phyloP scores from a whole-genome alignment of 2,888 invertebrate genomes.

The Pegoplata infirma region DNA sequence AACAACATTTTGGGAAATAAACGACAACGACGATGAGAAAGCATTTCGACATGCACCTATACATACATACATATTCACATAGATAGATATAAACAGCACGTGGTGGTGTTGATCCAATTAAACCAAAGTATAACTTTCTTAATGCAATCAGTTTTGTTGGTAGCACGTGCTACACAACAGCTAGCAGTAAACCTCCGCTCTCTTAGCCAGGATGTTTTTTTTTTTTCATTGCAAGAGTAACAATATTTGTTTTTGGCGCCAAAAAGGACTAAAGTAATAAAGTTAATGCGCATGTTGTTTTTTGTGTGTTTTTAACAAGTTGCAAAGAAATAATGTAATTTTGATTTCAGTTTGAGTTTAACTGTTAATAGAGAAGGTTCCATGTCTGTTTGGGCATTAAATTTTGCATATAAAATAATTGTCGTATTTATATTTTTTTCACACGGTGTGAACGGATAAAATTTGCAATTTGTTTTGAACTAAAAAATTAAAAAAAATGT shows the following conservation, averaged over 20 bases:
- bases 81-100: constrained; percentile 67
- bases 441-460: constrained; percentile 30
- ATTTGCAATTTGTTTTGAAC: not conserved
- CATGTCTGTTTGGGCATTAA: constrained; percentile 1
- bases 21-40: constrained; percentile 16
- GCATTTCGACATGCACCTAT: no score
- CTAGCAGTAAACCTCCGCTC: not conserved
- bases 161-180: constrained; percentile 61
- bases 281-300: constrained; percentile 58
- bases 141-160: constrained; percentile 63
- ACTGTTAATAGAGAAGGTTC: constrained; percentile 39
- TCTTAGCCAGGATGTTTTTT: no score
- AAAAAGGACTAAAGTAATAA: constrained; percentile 44
- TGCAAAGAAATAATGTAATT: constrained; percentile 24
- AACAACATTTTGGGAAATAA: constrained; percentile 6
- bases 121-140: constrained; percentile 64
- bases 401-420: not conserved
- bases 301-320: not conserved
- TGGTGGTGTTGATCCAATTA: constrained; percentile 74
- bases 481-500: no score
- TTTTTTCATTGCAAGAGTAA: constrained; percentile 31
- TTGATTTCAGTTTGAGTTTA: constrained; percentile 52
- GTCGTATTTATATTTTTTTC: not conserved
- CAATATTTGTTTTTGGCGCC: constrained; percentile 60
- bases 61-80: no score